Evolutionary conservation across 1,140 invertebrate species (phyloP).

Genomic region (Physella acuta): DNA sequence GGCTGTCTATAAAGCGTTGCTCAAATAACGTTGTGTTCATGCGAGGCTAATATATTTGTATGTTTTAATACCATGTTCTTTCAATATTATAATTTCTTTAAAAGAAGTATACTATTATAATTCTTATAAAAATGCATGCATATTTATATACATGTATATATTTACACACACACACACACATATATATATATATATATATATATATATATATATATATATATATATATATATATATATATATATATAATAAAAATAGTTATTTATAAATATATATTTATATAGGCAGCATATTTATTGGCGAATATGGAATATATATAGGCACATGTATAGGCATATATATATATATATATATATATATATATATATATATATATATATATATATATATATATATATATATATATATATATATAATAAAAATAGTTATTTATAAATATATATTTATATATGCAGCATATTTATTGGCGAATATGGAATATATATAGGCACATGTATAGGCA

Average conservation of each 20-base stretch:
- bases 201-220: constrained; percentile 20
- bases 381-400: constrained; percentile 17
- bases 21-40: too few species aligned
- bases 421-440: background rate
- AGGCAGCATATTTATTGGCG: too few species aligned
- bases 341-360: constrained; percentile 17
- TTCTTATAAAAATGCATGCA: constrained; percentile 6
- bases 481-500: constrained; percentile 11
- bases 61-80: too few species aligned
- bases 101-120: too few species aligned
- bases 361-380: constrained; percentile 20
- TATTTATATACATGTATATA: constrained; percentile 13
- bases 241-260: constrained; percentile 6
- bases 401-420: constrained; percentile 11
- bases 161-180: constrained; percentile 23
- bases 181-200: constrained; percentile 21
- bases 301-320: too few species aligned
- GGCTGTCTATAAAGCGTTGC: too few species aligned
- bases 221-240: constrained; percentile 11
- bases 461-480: too few species aligned
- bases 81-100: too few species aligned
- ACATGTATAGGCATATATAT: constrained; percentile 26
- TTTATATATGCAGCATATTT: constrained; percentile 5
- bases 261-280: background rate
- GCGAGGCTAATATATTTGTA: too few species aligned